Conservation (phyloP, 2,113 vertebrate species). For the Rhinoptilus africanus region DNA sequence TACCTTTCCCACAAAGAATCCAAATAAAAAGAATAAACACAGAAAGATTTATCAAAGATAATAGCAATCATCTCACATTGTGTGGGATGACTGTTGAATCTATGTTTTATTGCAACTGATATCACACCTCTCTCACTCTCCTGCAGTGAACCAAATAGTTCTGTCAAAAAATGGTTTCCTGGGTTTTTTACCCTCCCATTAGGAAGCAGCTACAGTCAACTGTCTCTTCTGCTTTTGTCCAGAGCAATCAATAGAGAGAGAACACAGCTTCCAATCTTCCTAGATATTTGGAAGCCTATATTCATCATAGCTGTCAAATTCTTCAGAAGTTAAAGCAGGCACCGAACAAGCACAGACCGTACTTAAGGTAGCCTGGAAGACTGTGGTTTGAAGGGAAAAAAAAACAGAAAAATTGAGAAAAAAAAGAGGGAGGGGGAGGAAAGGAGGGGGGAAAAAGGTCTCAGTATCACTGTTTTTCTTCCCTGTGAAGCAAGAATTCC, state of each 20-base stretch:
- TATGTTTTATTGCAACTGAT: background rate
- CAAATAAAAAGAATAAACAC: background rate
- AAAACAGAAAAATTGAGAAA: background rate
- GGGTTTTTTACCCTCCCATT: background rate
- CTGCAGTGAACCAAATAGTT: background rate
- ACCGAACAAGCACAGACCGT: background rate
- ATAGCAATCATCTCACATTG: background rate
- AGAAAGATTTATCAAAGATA: background rate
- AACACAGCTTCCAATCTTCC: background rate
- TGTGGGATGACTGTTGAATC: background rate
- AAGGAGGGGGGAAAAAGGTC: background rate
- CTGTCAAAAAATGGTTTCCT: background rate
- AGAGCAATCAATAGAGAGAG: background rate
- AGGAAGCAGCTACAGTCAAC: background rate
- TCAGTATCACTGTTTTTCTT: constrained; percentile 26
- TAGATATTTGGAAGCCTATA: background rate
- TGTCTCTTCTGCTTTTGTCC: background rate
- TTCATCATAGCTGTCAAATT: background rate
- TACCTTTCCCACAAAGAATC: background rate
- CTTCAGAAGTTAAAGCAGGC: background rate
- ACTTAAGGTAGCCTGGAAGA: background rate
- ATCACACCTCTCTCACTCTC: background rate
- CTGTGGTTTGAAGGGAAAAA: background rate
- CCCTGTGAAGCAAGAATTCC: constrained; percentile 16
- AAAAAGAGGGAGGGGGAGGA: rapidly evolving